Conservation (phyloP, 1,140 invertebrate species). For the Theocolax elegans region DNA sequence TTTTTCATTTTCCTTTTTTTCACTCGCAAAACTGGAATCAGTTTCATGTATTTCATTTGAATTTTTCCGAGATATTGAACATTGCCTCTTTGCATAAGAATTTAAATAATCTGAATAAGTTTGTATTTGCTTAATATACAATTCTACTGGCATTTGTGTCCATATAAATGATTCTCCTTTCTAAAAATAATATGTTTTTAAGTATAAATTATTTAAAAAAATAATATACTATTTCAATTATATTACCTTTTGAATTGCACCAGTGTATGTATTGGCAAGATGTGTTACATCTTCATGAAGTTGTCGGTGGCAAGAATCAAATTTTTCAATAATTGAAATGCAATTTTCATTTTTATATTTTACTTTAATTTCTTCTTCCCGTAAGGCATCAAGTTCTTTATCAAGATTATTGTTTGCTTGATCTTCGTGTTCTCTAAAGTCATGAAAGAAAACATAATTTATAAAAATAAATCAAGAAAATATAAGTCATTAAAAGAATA, state of each 20-base stretch:
- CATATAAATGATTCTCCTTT: constrained; percentile 53
- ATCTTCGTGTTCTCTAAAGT: constrained; percentile 53
- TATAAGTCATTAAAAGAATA: constrained; percentile 19
- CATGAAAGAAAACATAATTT: not conserved
- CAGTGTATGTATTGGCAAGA: constrained; percentile 53
- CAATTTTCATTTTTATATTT: constrained; percentile 55
- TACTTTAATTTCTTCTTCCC: constrained; percentile 52
- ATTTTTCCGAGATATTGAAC: constrained; percentile 37
- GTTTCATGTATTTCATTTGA: constrained; percentile 39
- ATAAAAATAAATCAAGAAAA: constrained; percentile 18
- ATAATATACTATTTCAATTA: constrained; percentile 8
- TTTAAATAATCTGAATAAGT: constrained; percentile 57
- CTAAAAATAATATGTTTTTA: constrained; percentile 41
- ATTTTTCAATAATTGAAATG: constrained; percentile 48
- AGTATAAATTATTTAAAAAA: constrained; percentile 26
- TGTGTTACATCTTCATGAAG: constrained; percentile 51
- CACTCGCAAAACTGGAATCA: constrained; percentile 47
- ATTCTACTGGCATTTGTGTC: constrained; percentile 59
- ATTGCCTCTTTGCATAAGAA: constrained; percentile 55
- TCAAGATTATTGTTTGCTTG: constrained; percentile 58
- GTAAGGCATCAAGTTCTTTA: constrained; percentile 47
- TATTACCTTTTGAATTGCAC: constrained; percentile 55
- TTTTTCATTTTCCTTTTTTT: constrained; percentile 51
- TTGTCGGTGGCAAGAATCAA: constrained; percentile 51
- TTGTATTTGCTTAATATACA: constrained; percentile 59